Base-by-base conservation (phyloP, 2,113 vertebrate genomes). In the Caranx melampygus region DNA sequence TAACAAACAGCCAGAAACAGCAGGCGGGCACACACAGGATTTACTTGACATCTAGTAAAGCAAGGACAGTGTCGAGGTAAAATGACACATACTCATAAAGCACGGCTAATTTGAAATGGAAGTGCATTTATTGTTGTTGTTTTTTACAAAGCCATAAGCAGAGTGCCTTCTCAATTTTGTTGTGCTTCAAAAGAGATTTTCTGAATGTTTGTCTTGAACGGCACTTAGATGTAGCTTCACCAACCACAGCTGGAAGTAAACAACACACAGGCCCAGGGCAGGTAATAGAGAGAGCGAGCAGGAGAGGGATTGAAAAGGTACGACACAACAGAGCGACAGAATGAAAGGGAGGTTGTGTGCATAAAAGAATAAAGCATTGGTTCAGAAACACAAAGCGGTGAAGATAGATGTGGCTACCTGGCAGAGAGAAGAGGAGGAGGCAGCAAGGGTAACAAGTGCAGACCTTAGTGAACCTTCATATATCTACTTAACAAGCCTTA, bases 21-120 rank as follows among this genome's bases (percentile, higher is more conserved):
- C 31, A 49, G 52, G 14, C 8, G 16, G 51, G n/a, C 51, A 33
- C 26, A 21, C 61, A 5, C 31, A 16, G 60, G 45, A 49, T 75
- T 78, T 21, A 57, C 33, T 33, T 31, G 31, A 64, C 49, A 54
- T 57, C n/a, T 21, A 68, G 18, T 2, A 18, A 64, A 69, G 59
- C n/a, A 15, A 55, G 33, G 18, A 35, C 55, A 31, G 49, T 4
- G 16, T 51, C 18, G 7, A 21, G 44, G 35, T 47, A 20, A 26
- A 64, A 64, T 42, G 31, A 45, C 26, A 75, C 0, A 6, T 0
- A 1, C 37, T 40, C 61, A 67, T 82, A 79, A 79, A 55, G 60
- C 67, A 37, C 11, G 58, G 63, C 52, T 57, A 61, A 82, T 80
- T 77, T 55, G 31, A 77, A 79, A 5, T 21, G 45, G 6, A 68